These are phyloP conservation scores for Nasua narica DNA, from an alignment of 2,797 vertebrate species.

Conservation along the genomic window DNA sequence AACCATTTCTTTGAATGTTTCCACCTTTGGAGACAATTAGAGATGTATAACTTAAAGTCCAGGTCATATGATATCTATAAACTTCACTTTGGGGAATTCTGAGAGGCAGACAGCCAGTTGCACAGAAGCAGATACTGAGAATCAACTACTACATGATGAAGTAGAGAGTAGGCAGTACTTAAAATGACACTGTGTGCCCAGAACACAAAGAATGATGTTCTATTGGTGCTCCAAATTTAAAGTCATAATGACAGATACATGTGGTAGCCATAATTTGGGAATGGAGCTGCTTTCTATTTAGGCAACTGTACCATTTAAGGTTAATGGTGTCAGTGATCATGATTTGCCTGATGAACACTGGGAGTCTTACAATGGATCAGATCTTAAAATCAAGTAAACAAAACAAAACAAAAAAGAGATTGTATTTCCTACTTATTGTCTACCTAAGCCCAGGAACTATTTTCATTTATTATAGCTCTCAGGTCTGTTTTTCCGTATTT, in stretches of 20 bases:
- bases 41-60: neutral
- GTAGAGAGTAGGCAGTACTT: neutral
- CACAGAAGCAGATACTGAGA: neutral
- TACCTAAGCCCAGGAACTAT: neutral
- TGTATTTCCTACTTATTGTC: neutral
- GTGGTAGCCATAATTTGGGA: neutral
- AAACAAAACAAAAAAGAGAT: neutral
- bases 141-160: neutral
- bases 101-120: neutral
- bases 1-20: neutral
- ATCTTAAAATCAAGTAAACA: neutral
- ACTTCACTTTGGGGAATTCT: neutral
- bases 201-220: neutral
- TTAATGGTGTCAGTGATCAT: neutral
- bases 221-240: neutral
- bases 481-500: neutral
- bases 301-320: neutral
- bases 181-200: rapidly evolving
- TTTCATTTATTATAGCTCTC: neutral
- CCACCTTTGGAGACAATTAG: neutral
- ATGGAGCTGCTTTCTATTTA: neutral
- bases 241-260: neutral
- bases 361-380: neutral
- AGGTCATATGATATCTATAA: neutral
- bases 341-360: neutral